Base-by-base conservation (phyloP, 2,113 vertebrate species). In the Heterotis niloticus region DNA sequence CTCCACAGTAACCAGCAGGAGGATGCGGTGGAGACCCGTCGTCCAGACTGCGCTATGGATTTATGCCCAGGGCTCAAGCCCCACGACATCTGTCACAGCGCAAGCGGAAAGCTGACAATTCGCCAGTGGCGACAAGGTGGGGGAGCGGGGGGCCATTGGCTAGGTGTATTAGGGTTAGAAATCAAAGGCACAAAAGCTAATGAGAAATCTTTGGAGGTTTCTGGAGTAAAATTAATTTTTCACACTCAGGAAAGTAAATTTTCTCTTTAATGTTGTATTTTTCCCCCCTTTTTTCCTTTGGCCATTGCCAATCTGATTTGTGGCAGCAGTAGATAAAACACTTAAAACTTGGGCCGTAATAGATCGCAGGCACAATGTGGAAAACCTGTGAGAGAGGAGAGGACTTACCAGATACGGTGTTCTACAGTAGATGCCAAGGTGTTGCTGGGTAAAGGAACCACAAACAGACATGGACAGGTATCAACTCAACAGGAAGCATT, bases 11-110 rank as follows among this genome's bases (percentile, higher is more conserved):
- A 67, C 16, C 73, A 83, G 75, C 75, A 88, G 81, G 86, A 81
- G 81, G 83, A 87, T 88, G 88, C 78, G 87, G 76, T 85, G 85
- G 78, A 79, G 85, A 79, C 76, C 80, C 81, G 79, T 73, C 80
- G 77, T 78, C 26, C 65, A 80, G 79, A 81, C 78, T 79, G 80
- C 75, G 84, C 78, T 83, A 88, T 86, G 82, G 89, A 91, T 90
- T 89, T 91, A 75, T 80, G 72, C 76, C 78, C 60, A 72, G 28
- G 77, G 77, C 28, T 17, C 62, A 81, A 75, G 83, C 64, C 85
- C 89, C 81, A 82, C 78, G 87, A 90, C 85, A 88, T 88, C 78
- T 83, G 64, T 87, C 87, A 90, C 80, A 78, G 85, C 80, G 83
- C 75, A 65, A 87, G 80, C 29, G 80, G 86, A 88, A 81, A 79